Evolutionary conservation across 1,140 invertebrate species (phyloP), one percentile per base, ranked within the genome.

Genomic region (Leptopilina boulardi): DNA sequence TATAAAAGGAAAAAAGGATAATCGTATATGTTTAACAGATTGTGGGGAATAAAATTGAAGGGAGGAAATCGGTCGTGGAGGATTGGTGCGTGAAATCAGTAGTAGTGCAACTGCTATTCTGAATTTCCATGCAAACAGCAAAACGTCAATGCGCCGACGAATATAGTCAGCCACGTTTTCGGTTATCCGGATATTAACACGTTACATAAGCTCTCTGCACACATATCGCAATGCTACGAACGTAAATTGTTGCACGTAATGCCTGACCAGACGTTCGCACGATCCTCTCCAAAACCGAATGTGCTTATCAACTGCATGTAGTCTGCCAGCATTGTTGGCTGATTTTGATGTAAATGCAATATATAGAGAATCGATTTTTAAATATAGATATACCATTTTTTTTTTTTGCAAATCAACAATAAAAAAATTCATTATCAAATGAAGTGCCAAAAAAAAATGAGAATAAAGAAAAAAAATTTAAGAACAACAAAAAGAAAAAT

Each of bases 141-240:
- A 66, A 66, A 66, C 23, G 59, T 66, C 59, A 66, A 66, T 66
- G 59, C 59, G 26, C 21, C 59, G n/a, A 66, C 59, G 59, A 66
- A 8, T 66, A 66, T 66, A 66, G 26, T 18, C 23, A 8, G 23
- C 26, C 59, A 34, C 59, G 23, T 34, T 66, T 66, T n/a, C 23
- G 59, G 59, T 66, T 66, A 66, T 66, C 59, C 59, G 59, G 59
- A 66, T 66, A 66, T 66, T 66, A 66, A 66, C 59, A 66, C 26
- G 59, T 66, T 66, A 66, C 59, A 66, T 30, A 66, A 66, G 59
- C 59, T 66, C 59, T 66, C 4, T 30, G 59, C 59, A 34, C 59
- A 66, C 59, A 66, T 66, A 66, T 66, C 59, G 59, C 59, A 66
- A 66, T 66, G 1, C 59, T 66, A 34, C 59, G 15, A 66, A 66